phyloP scores from a whole-genome alignment of 2,797 vertebrate species.

The Calcarius lapponicus region DNA sequence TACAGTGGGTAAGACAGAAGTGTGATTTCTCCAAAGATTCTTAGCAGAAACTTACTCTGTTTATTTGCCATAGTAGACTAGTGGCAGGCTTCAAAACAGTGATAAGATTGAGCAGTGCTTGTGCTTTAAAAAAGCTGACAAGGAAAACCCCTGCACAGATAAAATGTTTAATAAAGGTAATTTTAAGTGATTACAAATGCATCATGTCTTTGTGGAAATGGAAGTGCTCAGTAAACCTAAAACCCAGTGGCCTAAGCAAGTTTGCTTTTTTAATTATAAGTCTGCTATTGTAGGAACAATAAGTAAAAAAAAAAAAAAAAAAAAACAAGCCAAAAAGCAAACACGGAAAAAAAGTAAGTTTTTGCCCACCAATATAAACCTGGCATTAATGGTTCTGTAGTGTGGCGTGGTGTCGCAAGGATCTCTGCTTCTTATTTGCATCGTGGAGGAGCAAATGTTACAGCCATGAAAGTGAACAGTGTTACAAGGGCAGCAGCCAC shows the following conservation, averaged over 20 bases:
- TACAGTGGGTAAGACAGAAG: not conserved
- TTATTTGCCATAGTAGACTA: not conserved
- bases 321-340: not conserved
- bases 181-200: not conserved
- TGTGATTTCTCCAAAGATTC: not conserved
- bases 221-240: not conserved
- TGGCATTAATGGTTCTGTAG: not conserved
- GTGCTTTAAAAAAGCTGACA: not conserved
- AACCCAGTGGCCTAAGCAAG: not conserved
- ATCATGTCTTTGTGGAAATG: not conserved
- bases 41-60: not conserved
- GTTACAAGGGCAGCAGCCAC: not conserved
- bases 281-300: not conserved
- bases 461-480: not conserved
- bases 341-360: not conserved
- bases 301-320: not conserved
- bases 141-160: fast-evolving
- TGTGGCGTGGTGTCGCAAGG: not conserved
- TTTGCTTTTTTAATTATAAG: not conserved
- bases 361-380: not conserved
- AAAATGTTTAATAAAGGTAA: not conserved
- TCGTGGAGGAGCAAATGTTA: not conserved
- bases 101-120: not conserved
- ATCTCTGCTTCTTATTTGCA: not conserved
- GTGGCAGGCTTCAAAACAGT: not conserved